These are phyloP conservation scores for Erebia ligea DNA, from an alignment of 2,888 invertebrate genomes.

Conservation along the genomic window DNA sequence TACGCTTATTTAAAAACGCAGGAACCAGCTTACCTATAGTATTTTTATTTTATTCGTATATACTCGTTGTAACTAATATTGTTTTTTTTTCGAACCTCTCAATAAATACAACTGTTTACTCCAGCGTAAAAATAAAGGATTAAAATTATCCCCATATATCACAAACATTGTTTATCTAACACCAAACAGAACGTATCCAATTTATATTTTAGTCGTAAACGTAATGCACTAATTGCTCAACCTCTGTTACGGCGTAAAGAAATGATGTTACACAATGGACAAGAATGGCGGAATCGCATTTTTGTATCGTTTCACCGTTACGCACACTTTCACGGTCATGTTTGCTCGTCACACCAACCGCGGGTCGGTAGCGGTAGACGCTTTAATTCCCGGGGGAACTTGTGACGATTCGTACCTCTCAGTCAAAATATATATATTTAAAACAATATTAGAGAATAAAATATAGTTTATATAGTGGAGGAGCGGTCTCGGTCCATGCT, in stretches of 20 bases:
- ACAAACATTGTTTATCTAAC: conserved; percentile 32
- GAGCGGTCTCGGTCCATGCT: too few relatives aligned
- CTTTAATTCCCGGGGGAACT: too few relatives aligned
- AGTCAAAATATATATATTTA: too few relatives aligned
- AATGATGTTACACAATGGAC: conserved; percentile 30
- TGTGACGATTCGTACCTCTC: too few relatives aligned
- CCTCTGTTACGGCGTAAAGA: conserved; percentile 33
- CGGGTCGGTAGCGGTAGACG: neutral
- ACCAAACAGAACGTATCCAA: conserved; percentile 38
- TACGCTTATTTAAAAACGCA: too few relatives aligned
- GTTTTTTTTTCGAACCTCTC: neutral
- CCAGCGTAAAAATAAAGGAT: neutral
- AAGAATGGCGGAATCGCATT: conserved; percentile 58
- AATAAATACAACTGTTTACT: neutral
- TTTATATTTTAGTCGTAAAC: conserved; percentile 43
- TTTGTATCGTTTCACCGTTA: conserved; percentile 63
- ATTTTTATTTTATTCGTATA: neutral
- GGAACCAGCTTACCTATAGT: neutral
- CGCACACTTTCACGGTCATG: conserved; percentile 75
- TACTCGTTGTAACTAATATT: neutral
- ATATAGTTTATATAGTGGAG: too few relatives aligned
- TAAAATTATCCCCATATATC: conserved; percentile 4
- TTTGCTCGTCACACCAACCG: conserved; percentile 37
- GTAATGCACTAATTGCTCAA: conserved; percentile 45
- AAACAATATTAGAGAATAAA: too few relatives aligned